Evolutionary conservation across 2,888 invertebrate genomes (phyloP).

Genomic region (Acutogordius australiensis): DNA sequence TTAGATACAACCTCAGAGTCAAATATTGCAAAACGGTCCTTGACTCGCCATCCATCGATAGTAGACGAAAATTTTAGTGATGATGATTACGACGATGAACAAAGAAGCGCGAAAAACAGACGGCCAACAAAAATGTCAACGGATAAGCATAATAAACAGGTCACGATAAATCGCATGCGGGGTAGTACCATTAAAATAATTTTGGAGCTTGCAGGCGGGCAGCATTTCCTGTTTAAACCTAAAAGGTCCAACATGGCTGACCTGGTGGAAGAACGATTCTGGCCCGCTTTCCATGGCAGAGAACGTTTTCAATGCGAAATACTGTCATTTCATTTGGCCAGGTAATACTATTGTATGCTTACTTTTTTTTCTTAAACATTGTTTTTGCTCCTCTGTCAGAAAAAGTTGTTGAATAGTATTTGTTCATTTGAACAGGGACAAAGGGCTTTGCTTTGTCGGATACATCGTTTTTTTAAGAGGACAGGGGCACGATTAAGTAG

Average conservation of each 20-base stretch:
- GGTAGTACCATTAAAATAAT: constrained; percentile 4
- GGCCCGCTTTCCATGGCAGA: constrained; percentile 8
- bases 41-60: too few relatives aligned
- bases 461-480: too few relatives aligned
- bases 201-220: background rate
- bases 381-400: background rate
- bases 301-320: constrained; percentile 9
- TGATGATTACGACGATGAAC: too few relatives aligned
- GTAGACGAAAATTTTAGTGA: too few relatives aligned
- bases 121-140: too few relatives aligned
- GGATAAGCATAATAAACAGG: too few relatives aligned
- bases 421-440: too few relatives aligned
- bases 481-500: too few relatives aligned
- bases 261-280: background rate
- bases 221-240: background rate
- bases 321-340: background rate
- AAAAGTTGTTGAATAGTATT: background rate
- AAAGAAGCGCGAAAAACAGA: too few relatives aligned
- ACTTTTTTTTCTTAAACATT: background rate
- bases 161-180: background rate
- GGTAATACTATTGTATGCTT: background rate
- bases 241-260: background rate
- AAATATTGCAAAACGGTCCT: too few relatives aligned
- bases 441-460: too few relatives aligned
- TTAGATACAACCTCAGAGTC: too few relatives aligned